Evolutionary conservation across 37 sponge, comb jelly and placozoan genomes (phyloP).

Genomic region (Theonella swinhoei): DNA sequence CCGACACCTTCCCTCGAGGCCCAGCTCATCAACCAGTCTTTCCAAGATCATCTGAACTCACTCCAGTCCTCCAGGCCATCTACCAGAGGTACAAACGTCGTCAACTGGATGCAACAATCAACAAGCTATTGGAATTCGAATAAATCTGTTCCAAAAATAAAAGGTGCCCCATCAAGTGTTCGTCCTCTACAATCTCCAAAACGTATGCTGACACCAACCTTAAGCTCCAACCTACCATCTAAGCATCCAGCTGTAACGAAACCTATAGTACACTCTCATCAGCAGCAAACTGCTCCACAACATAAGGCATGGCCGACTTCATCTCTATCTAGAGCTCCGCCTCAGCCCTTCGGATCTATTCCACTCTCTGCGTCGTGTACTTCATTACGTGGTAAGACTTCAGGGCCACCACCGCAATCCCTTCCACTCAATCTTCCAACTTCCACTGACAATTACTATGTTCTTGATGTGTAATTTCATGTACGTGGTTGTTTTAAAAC

Average conservation of each 20-base stretch:
- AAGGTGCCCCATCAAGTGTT: background rate
- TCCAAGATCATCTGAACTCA: slow-evolving; percentile 1
- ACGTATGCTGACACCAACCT: too few relatives aligned
- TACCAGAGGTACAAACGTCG: background rate
- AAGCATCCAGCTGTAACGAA: too few relatives aligned
- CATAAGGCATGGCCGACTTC: too few relatives aligned
- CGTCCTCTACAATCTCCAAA: too few relatives aligned
- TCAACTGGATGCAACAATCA: background rate
- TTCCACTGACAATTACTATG: background rate
- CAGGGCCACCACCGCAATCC: background rate
- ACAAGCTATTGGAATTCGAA: background rate
- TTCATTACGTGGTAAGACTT: too few relatives aligned
- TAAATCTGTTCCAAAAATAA: background rate
- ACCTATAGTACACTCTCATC: too few relatives aligned
- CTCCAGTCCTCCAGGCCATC: background rate
- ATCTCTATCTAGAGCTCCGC: too few relatives aligned
- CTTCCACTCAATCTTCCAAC: background rate
- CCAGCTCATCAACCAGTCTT: background rate
- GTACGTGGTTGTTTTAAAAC: too few relatives aligned
- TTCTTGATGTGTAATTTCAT: slow-evolving; percentile 15
- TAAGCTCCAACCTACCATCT: too few relatives aligned
- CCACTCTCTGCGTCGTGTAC: too few relatives aligned
- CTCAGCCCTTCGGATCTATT: too few relatives aligned
- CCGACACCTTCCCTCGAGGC: background rate
- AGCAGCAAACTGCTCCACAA: too few relatives aligned